phyloP scores from a whole-genome alignment of 2,888 invertebrate genomes.

The Cyrtodaria siliqua region DNA sequence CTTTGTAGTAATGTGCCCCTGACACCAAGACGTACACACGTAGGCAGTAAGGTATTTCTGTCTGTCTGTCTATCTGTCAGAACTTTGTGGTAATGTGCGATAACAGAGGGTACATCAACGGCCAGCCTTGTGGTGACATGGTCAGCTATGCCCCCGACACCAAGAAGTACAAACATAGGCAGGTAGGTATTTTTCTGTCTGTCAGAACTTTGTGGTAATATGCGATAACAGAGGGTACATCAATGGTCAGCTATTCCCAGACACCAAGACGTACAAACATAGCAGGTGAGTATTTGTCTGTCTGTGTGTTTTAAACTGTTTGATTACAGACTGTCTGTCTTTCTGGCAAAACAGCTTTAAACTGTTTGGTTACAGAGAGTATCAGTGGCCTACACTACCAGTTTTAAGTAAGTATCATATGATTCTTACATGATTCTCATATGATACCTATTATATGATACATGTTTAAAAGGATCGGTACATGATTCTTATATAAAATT shows the following conservation, averaged over 20 bases:
- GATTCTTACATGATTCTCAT: too few species aligned
- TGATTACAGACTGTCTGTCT: too few species aligned
- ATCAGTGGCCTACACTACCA: too few species aligned
- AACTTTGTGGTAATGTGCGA: slow-evolving; percentile 42
- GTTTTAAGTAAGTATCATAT: too few species aligned
- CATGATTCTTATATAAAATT: too few species aligned
- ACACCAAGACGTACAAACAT: slow-evolving; percentile 39
- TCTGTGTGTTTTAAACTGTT: too few species aligned
- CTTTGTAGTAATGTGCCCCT: too few species aligned
- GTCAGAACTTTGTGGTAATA: slow-evolving; percentile 40
- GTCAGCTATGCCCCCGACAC: background rate
- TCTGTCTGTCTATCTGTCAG: slow-evolving; percentile 58
- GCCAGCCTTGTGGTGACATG: slow-evolving; percentile 19
- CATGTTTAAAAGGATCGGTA: too few species aligned
- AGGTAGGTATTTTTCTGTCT: slow-evolving; percentile 51
- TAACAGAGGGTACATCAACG: slow-evolving; percentile 41
- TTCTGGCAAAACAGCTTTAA: too few species aligned
- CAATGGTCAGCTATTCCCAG: slow-evolving; percentile 1
- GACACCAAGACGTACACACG: too few species aligned
- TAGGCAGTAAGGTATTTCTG: slow-evolving; percentile 48
- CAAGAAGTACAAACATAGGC: slow-evolving; percentile 47
- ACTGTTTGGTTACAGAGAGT: too few species aligned
- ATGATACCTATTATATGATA: too few species aligned
- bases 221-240: slow-evolving; percentile 53
- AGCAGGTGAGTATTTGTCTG: slow-evolving; percentile 43